Base-by-base conservation (phyloP, 2,888 invertebrate species). In the Heliconius ethilla region DNA sequence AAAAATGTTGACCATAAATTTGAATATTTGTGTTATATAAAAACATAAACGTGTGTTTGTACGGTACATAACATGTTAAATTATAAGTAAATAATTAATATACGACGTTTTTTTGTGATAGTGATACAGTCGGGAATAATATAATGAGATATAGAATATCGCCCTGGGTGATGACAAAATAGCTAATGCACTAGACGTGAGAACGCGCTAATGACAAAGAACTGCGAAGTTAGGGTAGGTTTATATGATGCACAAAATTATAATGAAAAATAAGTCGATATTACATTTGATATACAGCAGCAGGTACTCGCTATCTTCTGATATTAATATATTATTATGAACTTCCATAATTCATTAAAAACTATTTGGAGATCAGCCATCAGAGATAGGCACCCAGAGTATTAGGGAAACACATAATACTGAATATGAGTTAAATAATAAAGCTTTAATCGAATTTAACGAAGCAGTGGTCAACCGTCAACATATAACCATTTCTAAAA, bases 181-280 rank as follows among this genome's bases (percentile, higher is more conserved):
- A 90, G 90, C 89, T 89, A 91, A 91, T 90, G 88, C 87, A 88
- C 87, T 89, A 88, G 90, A 91, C 92, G 93, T 91, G 90, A 91
- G 91, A 90, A 88, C 88, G 88, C 88, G 90, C 89, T 91, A 92
- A 91, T 91, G 91, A 91, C 90, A 89, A 89, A 90, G 89, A 89
- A 89, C 89, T 87, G 87, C 87, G 86, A 84, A 82, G 79, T 81
- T 76, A 79, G 75, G 85, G 81, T 73, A 59, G 88, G 90, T 73
- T 89, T 87, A 92, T 90, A 92, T 91, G 90, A 79, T 84, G 88
- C 78, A 29, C 55, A 18, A 70, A 55, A 75, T 63, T 62, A 29
- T 72, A 33, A 59, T n/a, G 0, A 33, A 59, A 55, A 37, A n/a
- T 33, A 33, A 59, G 1, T 33, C 29, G n/a, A 25, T 40, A 33